Evolutionary conservation across 1,140 invertebrate genomes (phyloP), one percentile per base, ranked within the genome.

Genomic region (Ceratosolen solmsi): DNA sequence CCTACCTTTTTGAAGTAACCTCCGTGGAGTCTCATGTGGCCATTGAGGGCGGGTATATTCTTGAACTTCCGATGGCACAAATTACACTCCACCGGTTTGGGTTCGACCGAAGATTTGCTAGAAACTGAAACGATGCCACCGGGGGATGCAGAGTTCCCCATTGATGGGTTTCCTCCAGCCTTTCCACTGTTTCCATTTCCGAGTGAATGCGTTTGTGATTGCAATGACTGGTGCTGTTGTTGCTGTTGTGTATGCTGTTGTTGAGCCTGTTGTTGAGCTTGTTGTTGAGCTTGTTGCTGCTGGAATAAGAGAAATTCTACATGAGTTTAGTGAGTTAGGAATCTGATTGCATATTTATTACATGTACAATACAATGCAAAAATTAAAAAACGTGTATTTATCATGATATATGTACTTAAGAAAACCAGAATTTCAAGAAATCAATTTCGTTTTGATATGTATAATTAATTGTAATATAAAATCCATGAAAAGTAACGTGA

Each of bases 21-120:
- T 22, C 98, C 98, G 92, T 99, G 98, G 33, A 99, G 93, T 86
- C 98, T 93, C 98, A 99, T 99, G 89, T 99, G 98, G 22, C 98
- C 98, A 92, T 99, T 99, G 46, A 99, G 94, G 25, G 98, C 98
- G 11, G 98, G 97, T 89, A 98, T 96, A 91, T 99, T 99, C 93
- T 99, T 99, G 92, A 99, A 99, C 90, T 97, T 96, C 72, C 97
- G 94, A 90, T 98, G 96, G 89, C 98, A 99, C 56, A 99, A 93
- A 91, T 97, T 97, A 90, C 98, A 99, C 90, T 98, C 96, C 33
- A 98, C 97, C 36, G 96, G 97, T 88, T 97, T 97, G 25, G 93
- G 92, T 82, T 95, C 94, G 38, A 91, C 87, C 84, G 93, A 92
- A 8, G 92, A 86, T 77, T 93, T 93, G 83, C 91, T 93, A 89